Evolutionary conservation across 2,888 invertebrate species (phyloP), one percentile per base, ranked within the genome.

Genomic region (Tyria jacobaeae): DNA sequence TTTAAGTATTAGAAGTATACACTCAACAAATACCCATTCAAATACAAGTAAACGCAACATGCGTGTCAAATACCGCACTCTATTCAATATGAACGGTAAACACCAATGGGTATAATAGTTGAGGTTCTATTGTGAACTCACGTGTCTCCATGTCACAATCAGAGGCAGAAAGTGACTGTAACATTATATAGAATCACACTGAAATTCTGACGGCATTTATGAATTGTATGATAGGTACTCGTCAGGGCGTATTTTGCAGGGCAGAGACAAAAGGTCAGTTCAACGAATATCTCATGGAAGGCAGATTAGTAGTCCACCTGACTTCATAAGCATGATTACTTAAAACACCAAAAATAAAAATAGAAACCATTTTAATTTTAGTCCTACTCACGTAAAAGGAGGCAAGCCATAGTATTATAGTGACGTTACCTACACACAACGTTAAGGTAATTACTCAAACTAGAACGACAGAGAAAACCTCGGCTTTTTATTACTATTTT

Each of bases 51-150:
- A 21, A 21, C 10, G 10, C 12, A 44, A 21, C 12, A 44, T 56
- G 12, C n/a, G 34, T 12, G 27, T 27, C 41, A 41, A 54, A n/a
- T 27, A 25, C 12, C n/a, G 47, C 47, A 35, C 47, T 47, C 31
- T 47, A 47, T 56, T 56, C 47, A 35, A 35, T 56, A 10, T 35
- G 34, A 47, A 56, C 47, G 47, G 35, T 47, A 47, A 53, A 53
- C 59, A 59, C 25, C 4, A 14, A 3, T 47, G 17, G 9, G 34
- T 14, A 53, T 53, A 51, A 59, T 59, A 53, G 44, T 52, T 25
- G 25, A 53, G 51, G 27, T 25, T 17, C 37, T 25, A 59, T 59
- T 59, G 59, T 59, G 59, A 59, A 25, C 52, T 53, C 59, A 59
- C 59, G 15, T 25, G 59, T 47, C 44, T 41, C 21, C 35, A n/a